Conservation (phyloP, 2,113 vertebrate genomes). For the Corynorhinus townsendii region DNA sequence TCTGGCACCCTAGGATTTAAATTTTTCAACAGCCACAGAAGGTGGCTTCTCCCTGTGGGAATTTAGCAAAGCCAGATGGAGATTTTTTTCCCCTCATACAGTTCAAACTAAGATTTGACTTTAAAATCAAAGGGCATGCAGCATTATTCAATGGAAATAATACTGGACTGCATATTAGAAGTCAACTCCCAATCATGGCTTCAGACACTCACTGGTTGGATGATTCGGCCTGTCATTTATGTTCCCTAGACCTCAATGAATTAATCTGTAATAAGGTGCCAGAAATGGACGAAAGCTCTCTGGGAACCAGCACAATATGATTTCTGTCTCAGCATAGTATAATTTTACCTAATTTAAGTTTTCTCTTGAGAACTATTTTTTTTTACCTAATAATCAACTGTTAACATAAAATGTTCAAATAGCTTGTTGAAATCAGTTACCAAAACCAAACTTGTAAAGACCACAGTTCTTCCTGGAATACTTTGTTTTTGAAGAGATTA, state of each 20-base stretch:
- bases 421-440: background rate
- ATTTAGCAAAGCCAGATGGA: background rate
- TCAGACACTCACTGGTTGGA: background rate
- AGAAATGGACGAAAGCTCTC: background rate
- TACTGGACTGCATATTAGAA: background rate
- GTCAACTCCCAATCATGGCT: background rate
- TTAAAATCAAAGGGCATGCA: background rate
- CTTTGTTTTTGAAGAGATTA: background rate
- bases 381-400: background rate
- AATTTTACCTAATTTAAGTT: slow-evolving; percentile 10
- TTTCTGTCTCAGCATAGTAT: background rate
- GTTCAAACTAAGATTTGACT: background rate
- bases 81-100: background rate
- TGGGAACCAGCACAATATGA: background rate
- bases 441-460: background rate
- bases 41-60: background rate
- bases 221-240: background rate
- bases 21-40: slow-evolving; percentile 5
- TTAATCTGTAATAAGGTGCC: background rate
- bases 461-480: background rate
- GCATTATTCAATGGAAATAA: background rate
- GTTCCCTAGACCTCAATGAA: background rate
- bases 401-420: background rate
- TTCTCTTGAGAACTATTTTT: background rate
- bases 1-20: background rate